Base-by-base conservation (phyloP, 2,113 vertebrate genomes). In the Lophius piscatorius region DNA sequence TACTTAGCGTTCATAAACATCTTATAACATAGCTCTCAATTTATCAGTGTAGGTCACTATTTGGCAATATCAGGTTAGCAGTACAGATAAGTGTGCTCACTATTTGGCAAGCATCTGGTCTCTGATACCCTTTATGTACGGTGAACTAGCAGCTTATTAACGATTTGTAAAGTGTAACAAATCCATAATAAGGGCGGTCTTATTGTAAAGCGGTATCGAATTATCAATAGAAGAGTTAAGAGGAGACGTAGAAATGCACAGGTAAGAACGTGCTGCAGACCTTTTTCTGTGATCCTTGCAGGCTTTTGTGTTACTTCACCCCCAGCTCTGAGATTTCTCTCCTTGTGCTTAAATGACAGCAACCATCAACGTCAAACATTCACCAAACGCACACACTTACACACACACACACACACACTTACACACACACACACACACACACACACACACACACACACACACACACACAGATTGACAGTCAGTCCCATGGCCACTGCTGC, bases 401-500 rank as follows among this genome's bases (percentile, higher is more conserved):
- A 67, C 56, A 58, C 47, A 55, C 41, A 47, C 59, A 52, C 34
- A 54, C 46, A 22, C 50, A 42, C 63, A 29, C 44, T 59, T 40
- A 66, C 57, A 63, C 82, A 83, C 74, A 73, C 50, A 74, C 63
- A 82, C 76, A 80, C 42, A 66, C 62, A 66, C 69, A 66, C 58
- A 50, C 68, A 16, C 45, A 40, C 34, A 35, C 9, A 21, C 65
- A 49, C 67, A 49, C 70, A 78, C 76, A 50, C 50, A 74, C 51
- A 75, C 67, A 61, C 80, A 47, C 35, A 6, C 39, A 85, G 82
- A 85, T 83, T 85, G 82, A 89, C 88, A 85, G 84, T 73, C 58
- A 70, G 83, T 87, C 85, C 81, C 83, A 70, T 61, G 82, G 81
- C 82, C 78, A 75, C 69, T 50, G 74, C 80, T 71, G 84, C 80